Percentiles rank a stretch among this genome's conserved stretches.
phyloP scores from a whole-genome alignment of 2,888 invertebrate genomes.

The Phragmatobia fuliginosa region DNA sequence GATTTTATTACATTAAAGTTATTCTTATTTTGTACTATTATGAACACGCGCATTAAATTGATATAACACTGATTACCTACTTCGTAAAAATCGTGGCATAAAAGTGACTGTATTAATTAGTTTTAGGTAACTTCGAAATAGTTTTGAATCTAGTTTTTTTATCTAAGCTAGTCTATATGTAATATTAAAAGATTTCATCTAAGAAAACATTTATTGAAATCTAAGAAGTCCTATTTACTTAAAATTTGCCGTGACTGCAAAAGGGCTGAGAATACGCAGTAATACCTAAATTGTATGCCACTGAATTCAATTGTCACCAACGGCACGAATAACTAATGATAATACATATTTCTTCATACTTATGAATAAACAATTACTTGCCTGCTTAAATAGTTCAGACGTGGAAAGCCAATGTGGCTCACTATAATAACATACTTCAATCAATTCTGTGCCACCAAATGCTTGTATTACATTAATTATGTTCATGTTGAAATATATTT shows the following conservation, averaged over 20 bases:
- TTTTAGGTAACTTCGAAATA: not conserved
- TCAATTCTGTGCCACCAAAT: conserved; percentile 33
- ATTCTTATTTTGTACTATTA: not conserved
- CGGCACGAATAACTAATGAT: conserved; percentile 3
- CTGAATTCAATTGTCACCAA: conserved; percentile 7
- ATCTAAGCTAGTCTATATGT: too few species aligned
- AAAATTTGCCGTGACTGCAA: conserved; percentile 8
- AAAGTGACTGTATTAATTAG: too few species aligned
- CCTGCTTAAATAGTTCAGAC: not conserved
- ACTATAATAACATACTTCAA: conserved; percentile 9
- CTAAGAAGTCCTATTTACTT: not conserved
- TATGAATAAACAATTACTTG: conserved; percentile 6
- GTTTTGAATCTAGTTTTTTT: not conserved
- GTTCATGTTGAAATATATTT: conserved; percentile 22
- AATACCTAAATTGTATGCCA: conserved; percentile 10
- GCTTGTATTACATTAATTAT: conserved; percentile 31
- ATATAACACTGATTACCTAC: conserved; percentile 34
- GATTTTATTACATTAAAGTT: conserved; percentile 12
- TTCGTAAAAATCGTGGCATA: conserved; percentile 12
- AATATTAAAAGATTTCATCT: too few species aligned
- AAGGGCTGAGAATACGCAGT: conserved; percentile 1
- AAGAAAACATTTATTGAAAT: not conserved
- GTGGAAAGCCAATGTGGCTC: not conserved
- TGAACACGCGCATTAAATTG: conserved; percentile 31
- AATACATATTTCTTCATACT: conserved; percentile 6